Base-by-base conservation (phyloP, 1,140 invertebrate genomes). In the Nephotettix cincticeps region DNA sequence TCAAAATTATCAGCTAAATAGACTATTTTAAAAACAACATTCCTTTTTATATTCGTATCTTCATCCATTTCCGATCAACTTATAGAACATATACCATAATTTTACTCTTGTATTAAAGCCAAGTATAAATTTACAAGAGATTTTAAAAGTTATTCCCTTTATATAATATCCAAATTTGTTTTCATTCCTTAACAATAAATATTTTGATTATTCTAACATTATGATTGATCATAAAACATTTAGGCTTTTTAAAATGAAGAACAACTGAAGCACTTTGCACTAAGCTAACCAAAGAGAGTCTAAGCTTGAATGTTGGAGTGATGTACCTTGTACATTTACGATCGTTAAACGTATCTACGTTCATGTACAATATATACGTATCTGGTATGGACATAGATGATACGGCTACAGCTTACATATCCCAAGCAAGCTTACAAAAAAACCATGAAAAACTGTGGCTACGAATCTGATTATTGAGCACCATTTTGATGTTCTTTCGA, bases 1-100 rank as follows among this genome's bases (percentile, higher is more conserved):
- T 51, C 21, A 19, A 51, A 51, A 51, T 51, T 51, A 51, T 51
- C 21, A 21, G 47, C 47, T 51, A 51, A 51, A 51, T 51, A 51
- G 47, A 51, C 47, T 51, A 51, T 51, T 6, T 51, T 51, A 51
- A 51, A 51, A 51, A 51, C 47, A 51, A 51, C 47, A n/a, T 51
- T 51, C 47, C 47, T 11, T 51, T 51, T 51, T 51, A 51, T 51
- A 51, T 51, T 51, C 6, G 19, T 51, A 51, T 51, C 21, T 51
- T n/a, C 4, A 19, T 36, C n/a, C 21, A 3, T 19, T 51, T 51
- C n/a, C 21, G n/a, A 51, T 4, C 19, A 51, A 51, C 47, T 17
- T 17, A 6, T 51, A 11, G 19, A 11, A 4, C 6, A 51, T n/a
- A 51, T 21, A 19, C 47, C 47, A 19, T 51, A n/a, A 51, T 21